A percentile compares a stretch with the other conserved stretches of the same genome.
phyloP scores from a whole-genome alignment of 2,888 invertebrate species.

The Mythimna ferrago region DNA sequence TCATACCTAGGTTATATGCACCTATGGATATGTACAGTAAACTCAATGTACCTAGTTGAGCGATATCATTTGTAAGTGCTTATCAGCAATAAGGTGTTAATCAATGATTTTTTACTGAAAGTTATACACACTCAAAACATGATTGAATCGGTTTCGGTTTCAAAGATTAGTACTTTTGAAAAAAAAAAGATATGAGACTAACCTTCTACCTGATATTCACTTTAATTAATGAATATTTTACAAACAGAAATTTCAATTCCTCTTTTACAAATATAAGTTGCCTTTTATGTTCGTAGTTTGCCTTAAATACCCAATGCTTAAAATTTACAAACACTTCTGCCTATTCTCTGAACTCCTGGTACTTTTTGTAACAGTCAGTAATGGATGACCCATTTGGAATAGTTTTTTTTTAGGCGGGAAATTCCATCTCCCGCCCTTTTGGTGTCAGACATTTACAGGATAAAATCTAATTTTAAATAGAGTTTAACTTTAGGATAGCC shows the following conservation, averaged over 20 bases:
- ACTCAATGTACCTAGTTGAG: slow-evolving; percentile 1
- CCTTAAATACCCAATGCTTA: too few species aligned
- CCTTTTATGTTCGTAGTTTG: not conserved
- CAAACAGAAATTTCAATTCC: not conserved
- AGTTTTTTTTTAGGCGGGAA: too few species aligned
- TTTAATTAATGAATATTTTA: not conserved
- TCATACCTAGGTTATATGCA: not conserved
- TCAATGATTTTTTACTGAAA: not conserved
- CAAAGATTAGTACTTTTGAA: not conserved
- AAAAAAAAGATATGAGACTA: not conserved
- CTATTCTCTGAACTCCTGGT: not conserved
- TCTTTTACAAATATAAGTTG: not conserved
- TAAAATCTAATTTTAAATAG: too few species aligned
- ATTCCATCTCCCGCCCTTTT: too few species aligned
- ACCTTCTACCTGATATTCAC: too few species aligned
- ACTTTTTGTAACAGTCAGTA: too few species aligned
- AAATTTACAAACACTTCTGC: not conserved
- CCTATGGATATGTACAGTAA: not conserved
- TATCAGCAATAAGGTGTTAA: not conserved
- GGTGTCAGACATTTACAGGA: too few species aligned
- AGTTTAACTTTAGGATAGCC: too few species aligned
- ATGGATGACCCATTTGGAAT: too few species aligned
- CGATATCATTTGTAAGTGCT: not conserved
- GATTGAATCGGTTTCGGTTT: not conserved
- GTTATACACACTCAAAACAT: slow-evolving; percentile 5